Conservation (phyloP, 2,113 vertebrate species). For the Xiphorhynchus elegans region DNA sequence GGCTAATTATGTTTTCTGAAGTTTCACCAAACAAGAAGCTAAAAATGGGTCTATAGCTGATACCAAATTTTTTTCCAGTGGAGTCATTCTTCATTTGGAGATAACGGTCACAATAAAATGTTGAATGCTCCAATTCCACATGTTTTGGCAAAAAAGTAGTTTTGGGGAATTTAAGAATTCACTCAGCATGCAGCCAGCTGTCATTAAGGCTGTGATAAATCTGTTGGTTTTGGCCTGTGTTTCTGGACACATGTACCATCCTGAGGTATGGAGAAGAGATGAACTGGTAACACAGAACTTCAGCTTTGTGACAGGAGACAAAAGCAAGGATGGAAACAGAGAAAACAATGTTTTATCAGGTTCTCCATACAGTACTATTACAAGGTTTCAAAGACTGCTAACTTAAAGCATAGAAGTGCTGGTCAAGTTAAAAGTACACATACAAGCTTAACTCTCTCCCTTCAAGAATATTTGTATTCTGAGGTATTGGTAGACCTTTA, state of each 20-base stretch:
- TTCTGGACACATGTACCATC: conserved; percentile 59
- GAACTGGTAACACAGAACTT: conserved; percentile 54
- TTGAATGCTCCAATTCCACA: conserved; percentile 60
- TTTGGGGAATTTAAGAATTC: conserved; percentile 68
- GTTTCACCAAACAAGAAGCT: conserved; percentile 60
- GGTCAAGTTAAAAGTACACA: neutral
- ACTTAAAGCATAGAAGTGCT: neutral
- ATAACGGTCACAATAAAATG: conserved; percentile 64
- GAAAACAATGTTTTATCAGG: neutral
- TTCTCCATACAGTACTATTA: neutral
- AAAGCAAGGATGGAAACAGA: neutral
- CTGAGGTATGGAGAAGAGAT: conserved; percentile 71
- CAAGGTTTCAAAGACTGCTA: neutral
- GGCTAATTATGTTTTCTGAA: conserved; percentile 56
- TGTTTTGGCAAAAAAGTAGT: conserved; percentile 70
- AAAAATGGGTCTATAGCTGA: conserved; percentile 66
- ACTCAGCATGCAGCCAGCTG: conserved; percentile 74
- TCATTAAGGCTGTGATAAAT: conserved; percentile 74
- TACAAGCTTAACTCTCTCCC: neutral
- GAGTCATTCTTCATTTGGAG: conserved; percentile 64
- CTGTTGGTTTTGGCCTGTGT: conserved; percentile 72
- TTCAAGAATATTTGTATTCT: neutral
- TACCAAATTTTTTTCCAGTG: conserved; percentile 62
- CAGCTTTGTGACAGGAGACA: conserved; percentile 17
- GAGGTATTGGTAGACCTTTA: neutral